Evolutionary conservation across 2,888 invertebrate species (phyloP).

Genomic region (Cylloceria caligata): DNA sequence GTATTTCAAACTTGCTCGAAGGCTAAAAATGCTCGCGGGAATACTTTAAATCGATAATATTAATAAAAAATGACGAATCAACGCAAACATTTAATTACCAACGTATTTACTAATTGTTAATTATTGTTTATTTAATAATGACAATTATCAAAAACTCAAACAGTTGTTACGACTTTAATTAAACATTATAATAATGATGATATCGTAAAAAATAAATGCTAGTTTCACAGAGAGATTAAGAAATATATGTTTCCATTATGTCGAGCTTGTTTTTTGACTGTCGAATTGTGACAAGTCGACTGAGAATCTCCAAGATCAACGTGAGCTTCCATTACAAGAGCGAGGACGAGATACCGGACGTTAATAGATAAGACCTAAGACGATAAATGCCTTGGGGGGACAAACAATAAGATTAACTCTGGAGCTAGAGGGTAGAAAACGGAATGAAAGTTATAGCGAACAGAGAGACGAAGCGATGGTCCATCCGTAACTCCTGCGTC

Average conservation of each 20-base stretch:
- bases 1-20: not conserved
- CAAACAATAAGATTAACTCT: slow-evolving; percentile 49
- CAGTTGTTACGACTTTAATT: not conserved
- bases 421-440: slow-evolving; percentile 5
- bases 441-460: slow-evolving; percentile 8
- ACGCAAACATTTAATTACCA: too few species aligned
- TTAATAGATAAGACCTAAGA: slow-evolving; percentile 62
- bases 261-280: not conserved
- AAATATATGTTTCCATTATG: not conserved
- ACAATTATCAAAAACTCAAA: too few species aligned
- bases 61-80: too few species aligned
- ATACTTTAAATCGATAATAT: too few species aligned
- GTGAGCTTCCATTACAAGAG: slow-evolving; percentile 34
- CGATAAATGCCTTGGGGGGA: slow-evolving; percentile 56
- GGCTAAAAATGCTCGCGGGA: not conserved
- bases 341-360: slow-evolving; percentile 29
- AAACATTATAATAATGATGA: not conserved
- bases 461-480: slow-evolving; percentile 32
- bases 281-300: not conserved
- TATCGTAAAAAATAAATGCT: not conserved
- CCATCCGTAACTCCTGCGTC: slow-evolving; percentile 21
- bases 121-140: too few species aligned
- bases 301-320: slow-evolving; percentile 11
- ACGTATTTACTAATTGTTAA: too few species aligned
- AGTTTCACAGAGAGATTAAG: not conserved